phyloP scores from a whole-genome alignment of 1,140 invertebrate genomes.

The Psix sp. region DNA sequence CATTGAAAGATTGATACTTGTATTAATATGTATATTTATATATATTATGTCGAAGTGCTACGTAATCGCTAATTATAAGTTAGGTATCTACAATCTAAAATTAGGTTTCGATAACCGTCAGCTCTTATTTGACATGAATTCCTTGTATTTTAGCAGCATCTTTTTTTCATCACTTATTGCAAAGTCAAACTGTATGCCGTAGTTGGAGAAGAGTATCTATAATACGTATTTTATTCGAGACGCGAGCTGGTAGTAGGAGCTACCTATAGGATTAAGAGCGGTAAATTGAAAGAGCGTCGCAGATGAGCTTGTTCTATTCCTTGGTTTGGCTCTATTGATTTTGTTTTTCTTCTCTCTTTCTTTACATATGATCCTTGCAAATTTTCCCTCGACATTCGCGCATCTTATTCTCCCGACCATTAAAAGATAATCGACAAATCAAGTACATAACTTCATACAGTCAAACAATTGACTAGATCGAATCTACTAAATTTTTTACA shows the following conservation, averaged over 20 bases:
- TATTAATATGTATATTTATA: conserved; percentile 54
- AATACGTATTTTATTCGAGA: conserved; percentile 24
- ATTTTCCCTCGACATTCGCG: conserved; percentile 15
- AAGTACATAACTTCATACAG: too few species aligned
- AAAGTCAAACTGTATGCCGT: conserved; percentile 38
- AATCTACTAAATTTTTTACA: too few species aligned
- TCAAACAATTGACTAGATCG: too few species aligned
- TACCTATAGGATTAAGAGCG: conserved; percentile 38
- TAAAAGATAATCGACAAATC: too few species aligned
- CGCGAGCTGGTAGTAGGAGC: conserved; percentile 35
- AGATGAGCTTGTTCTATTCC: conserved; percentile 28
- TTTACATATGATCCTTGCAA: conserved; percentile 1
- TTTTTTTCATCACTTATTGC: conserved; percentile 11
- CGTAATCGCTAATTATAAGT: conserved; percentile 56
- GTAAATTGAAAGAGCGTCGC: conserved; percentile 45
- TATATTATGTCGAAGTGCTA: conserved; percentile 55
- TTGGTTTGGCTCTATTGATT: conserved; percentile 19
- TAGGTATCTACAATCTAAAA: conserved; percentile 59
- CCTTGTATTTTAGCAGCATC: conserved; percentile 2
- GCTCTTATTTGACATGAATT: conserved; percentile 42
- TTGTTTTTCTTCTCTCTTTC: not conserved
- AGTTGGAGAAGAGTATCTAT: conserved; percentile 30
- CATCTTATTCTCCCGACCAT: conserved; percentile 11
- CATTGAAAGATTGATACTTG: conserved; percentile 49
- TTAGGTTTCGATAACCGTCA: conserved; percentile 59